Base-by-base conservation (phyloP, 2,888 invertebrate species). In the Chymomyza amoena region DNA sequence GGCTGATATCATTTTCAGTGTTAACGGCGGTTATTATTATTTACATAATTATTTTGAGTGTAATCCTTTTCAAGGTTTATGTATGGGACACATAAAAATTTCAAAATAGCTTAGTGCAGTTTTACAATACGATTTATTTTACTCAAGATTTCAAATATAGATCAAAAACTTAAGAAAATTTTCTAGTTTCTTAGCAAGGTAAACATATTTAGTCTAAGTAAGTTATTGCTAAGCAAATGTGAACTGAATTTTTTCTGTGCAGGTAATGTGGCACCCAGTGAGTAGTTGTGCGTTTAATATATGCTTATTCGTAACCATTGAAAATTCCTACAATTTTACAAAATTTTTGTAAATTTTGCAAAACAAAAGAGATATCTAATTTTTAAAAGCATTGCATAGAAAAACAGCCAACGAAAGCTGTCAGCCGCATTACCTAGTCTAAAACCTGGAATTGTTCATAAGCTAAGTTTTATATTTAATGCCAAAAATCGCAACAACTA, bases 391-490 rank as follows among this genome's bases (percentile, higher is more conserved):
- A 67, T 65, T 50, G 61, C 36, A 54, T 66, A 65, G 56, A 62
- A 64, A 61, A 69, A 64, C 56, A 65, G 70, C 77, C 73, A 77
- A 70, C 66, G 69, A 77, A 77, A 77, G 69, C 67, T 73, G 77
- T 70, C 70, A 28, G 71, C 77, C 77, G 77, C 77, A 77, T 77
- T 77, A 32, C 54, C 56, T 52, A 32, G 64, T 45, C 25, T 61
- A 61, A 13, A 13, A 25, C 57, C 28, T 57, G 57, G 25, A 57
- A 25, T 25, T 15, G 13, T 25, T 13, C 57, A 57, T 15, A 57
- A 25, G 15, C 57, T 57, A 45, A 52, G 20, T 9, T 15, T 15
- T 16, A 45, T 16, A n/a, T 13, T 20, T 50, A 28, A 28, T 28
- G 25, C 15, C n/a, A 52, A 64, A 64, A 28, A 52, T n/a, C 52